Conservation (phyloP, 2,113 vertebrate genomes). For the Pongo abelii region DNA sequence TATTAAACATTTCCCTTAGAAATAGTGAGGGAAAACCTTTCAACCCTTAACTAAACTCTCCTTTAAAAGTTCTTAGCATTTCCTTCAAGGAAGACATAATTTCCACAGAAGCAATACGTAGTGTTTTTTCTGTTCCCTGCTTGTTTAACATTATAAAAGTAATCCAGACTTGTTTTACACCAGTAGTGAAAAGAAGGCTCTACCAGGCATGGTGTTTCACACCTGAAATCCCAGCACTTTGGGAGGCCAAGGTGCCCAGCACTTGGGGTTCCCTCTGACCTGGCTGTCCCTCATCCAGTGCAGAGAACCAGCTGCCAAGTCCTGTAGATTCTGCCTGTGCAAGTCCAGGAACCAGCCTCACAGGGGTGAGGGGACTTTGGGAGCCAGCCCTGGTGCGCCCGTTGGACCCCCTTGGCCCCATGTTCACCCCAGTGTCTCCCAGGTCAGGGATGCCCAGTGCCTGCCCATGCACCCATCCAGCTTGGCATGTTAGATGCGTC, state of each 20-base stretch:
- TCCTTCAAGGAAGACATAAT: background rate
- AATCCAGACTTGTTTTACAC: slow-evolving; percentile 10
- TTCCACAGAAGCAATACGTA: background rate
- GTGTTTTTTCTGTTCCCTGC: background rate
- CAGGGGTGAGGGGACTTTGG: background rate
- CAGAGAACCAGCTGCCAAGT: background rate
- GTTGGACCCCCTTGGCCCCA: no score
- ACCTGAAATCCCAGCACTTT: no score
- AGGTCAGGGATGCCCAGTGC: background rate
- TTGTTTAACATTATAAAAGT: slow-evolving; percentile 35
- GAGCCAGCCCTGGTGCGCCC: background rate
- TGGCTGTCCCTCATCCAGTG: background rate
- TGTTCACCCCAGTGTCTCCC: background rate
- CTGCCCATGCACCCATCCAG: accelerated
- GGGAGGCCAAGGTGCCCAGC: no score
- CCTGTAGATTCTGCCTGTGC: background rate
- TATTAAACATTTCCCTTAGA: background rate
- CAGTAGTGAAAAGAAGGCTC: background rate
- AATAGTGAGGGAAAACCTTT: background rate
- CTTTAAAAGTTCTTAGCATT: background rate
- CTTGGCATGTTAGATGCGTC: accelerated
- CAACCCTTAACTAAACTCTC: background rate
- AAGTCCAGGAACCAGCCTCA: background rate
- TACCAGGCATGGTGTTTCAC: no score
- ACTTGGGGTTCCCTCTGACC: background rate